A percentile compares a stretch with the other conserved stretches of the same genome.
Evolutionary conservation across 2,888 invertebrate genomes (phyloP).

Genomic region (Ischnus inquisitorius): DNA sequence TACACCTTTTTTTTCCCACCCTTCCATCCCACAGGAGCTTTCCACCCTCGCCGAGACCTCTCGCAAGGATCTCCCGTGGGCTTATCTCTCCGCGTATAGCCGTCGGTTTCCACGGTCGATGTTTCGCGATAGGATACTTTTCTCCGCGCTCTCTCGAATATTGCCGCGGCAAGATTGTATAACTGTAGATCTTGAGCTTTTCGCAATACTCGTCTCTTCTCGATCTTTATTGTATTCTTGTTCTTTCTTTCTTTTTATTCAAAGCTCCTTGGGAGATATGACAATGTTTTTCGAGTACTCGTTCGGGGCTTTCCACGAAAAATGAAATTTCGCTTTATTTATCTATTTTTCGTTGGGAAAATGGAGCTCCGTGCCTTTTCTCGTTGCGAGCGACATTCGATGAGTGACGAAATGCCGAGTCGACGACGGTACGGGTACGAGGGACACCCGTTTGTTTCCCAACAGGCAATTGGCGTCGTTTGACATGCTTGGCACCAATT

Average conservation of each 20-base stretch:
- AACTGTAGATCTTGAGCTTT: neutral
- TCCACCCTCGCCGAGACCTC: constrained; percentile 38
- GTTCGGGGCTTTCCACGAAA: neutral
- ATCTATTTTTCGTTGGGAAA: neutral
- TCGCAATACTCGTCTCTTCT: too few species aligned
- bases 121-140: constrained; percentile 23
- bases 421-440: constrained; percentile 40
- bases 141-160: neutral
- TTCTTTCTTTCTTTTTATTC: too few species aligned
- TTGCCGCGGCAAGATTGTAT: neutral
- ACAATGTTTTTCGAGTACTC: too few species aligned
- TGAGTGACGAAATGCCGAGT: constrained; percentile 43
- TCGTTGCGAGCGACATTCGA: constrained; percentile 34
- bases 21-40: neutral
- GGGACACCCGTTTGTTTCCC: constrained; percentile 82
- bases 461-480: constrained; percentile 84
- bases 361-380: neutral
- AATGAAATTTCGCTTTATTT: neutral
- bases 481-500: constrained; percentile 84
- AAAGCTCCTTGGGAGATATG: too few species aligned
- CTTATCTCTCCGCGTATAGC: constrained; percentile 23
- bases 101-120: constrained; percentile 39
- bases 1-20: constrained; percentile 1
- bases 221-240: too few species aligned
- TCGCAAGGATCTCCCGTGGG: constrained; percentile 25